Conservation (phyloP, 2,888 invertebrate genomes). For the Cephonodes hylas region DNA sequence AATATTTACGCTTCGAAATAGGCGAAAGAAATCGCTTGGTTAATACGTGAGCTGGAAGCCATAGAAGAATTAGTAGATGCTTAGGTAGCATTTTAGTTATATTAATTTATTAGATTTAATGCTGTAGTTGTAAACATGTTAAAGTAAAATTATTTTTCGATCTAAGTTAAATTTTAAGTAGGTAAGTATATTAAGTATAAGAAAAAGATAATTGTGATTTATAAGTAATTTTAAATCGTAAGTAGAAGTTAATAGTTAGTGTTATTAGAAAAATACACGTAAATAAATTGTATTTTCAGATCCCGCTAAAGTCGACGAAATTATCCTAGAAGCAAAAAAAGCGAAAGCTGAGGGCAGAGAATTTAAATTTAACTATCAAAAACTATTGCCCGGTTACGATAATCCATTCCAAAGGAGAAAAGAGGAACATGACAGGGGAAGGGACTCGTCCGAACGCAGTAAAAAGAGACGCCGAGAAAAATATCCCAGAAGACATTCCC, state of each 20-base stretch:
- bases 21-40: background rate
- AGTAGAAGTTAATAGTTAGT: too few relatives aligned
- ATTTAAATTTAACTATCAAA: slow-evolving; percentile 72
- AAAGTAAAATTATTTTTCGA: too few relatives aligned
- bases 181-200: too few relatives aligned
- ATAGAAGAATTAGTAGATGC: background rate
- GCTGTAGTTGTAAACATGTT: too few relatives aligned
- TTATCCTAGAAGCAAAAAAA: slow-evolving; percentile 70
- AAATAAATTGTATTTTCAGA: slow-evolving; percentile 43
- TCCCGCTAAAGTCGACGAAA: slow-evolving; percentile 65
- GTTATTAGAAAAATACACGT: background rate
- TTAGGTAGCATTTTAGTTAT: background rate
- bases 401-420: slow-evolving; percentile 72
- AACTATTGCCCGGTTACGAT: slow-evolving; percentile 66
- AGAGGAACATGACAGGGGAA: slow-evolving; percentile 36
- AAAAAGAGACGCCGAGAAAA: slow-evolving; percentile 30
- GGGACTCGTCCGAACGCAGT: slow-evolving; percentile 35
- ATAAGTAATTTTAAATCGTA: too few relatives aligned
- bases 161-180: too few relatives aligned
- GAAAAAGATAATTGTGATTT: too few relatives aligned
- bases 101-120: background rate
- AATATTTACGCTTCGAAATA: background rate
- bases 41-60: background rate
- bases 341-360: slow-evolving; percentile 65
- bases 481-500: slow-evolving; percentile 29